phyloP scores from a whole-genome alignment of 1,140 invertebrate species.

The Drosophila ogumai region DNA sequence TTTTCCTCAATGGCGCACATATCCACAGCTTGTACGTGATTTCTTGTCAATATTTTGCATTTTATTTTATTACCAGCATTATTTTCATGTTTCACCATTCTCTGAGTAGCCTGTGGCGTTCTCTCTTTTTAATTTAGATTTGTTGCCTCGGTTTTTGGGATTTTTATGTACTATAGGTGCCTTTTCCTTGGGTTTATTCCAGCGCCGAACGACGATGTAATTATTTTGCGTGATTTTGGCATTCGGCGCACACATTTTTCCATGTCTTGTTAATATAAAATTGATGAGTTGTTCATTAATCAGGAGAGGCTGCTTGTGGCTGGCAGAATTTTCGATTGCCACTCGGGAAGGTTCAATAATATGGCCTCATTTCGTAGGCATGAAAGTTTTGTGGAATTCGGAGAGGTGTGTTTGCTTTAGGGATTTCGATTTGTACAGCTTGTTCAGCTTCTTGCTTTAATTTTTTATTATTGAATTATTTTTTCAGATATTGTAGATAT shows the following conservation, averaged over 20 bases:
- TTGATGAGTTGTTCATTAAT: constrained; percentile 66
- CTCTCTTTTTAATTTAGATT: constrained; percentile 46
- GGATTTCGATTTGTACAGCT: neutral
- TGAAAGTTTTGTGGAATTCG: neutral
- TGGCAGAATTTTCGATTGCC: constrained; percentile 19
- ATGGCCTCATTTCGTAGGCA: constrained; percentile 7
- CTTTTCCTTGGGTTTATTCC: constrained; percentile 2
- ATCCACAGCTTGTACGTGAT: constrained; percentile 61
- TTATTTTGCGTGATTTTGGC: constrained; percentile 53
- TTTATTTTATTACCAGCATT: constrained; percentile 52
- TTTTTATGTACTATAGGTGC: constrained; percentile 12
- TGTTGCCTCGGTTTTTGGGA: constrained; percentile 3
- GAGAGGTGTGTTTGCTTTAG: neutral
- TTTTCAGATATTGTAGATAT: neutral
- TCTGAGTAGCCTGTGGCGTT: constrained; percentile 7
- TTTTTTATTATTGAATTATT: neutral
- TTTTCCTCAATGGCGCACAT: constrained; percentile 12
- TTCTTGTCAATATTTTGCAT: constrained; percentile 50
- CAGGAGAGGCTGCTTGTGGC: neutral
- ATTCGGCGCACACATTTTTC: constrained; percentile 63
- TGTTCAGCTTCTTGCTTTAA: too few species aligned
- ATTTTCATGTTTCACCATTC: constrained; percentile 35
- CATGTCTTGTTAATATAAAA: constrained; percentile 54
- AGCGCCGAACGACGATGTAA: constrained; percentile 21
- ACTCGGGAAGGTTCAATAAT: constrained; percentile 23